A percentile compares a stretch with the other conserved stretches of the same genome.
These are phyloP conservation scores for Chironomus riparius DNA, from an alignment of 2,888 invertebrate species.

Conservation along the genomic window DNA sequence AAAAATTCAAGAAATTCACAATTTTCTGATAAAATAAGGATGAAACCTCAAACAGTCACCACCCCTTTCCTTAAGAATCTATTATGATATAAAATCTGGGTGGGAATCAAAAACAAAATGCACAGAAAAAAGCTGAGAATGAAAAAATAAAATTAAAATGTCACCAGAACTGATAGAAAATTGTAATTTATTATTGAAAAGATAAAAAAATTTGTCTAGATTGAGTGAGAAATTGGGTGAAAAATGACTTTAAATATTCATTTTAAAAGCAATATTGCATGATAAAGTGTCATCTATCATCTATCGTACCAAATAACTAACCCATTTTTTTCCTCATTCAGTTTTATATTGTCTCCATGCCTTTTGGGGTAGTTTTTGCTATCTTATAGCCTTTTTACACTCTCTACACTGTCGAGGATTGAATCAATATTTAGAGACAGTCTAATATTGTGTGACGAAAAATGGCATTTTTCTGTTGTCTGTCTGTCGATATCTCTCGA, in stretches of 20 bases:
- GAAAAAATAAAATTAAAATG: conserved; percentile 18
- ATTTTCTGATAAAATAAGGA: no score
- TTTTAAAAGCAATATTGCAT: conserved; percentile 13
- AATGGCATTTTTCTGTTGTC: conserved; percentile 8
- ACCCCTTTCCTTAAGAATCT: neutral
- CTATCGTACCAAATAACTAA: neutral
- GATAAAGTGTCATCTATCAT: conserved; percentile 24
- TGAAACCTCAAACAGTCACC: no score
- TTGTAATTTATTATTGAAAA: neutral
- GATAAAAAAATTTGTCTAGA: neutral
- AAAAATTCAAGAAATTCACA: no score
- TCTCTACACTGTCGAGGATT: neutral
- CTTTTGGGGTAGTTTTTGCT: neutral
- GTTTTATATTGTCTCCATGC: neutral
- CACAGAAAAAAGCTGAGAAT: neutral
- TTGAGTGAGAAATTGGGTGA: conserved; percentile 14
- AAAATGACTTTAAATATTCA: conserved; percentile 6
- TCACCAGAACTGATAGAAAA: conserved; percentile 19
- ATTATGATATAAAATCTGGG: no score
- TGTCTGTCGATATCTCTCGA: neutral
- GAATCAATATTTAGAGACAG: conserved; percentile 25
- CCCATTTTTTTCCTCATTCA: neutral
- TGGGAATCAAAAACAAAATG: neutral
- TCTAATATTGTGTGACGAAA: conserved; percentile 24
- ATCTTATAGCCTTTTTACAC: neutral